Percentiles rank a stretch among this genome's conserved stretches.
phyloP scores from a whole-genome alignment of 2,888 invertebrate genomes.

The Xylota segnis region DNA sequence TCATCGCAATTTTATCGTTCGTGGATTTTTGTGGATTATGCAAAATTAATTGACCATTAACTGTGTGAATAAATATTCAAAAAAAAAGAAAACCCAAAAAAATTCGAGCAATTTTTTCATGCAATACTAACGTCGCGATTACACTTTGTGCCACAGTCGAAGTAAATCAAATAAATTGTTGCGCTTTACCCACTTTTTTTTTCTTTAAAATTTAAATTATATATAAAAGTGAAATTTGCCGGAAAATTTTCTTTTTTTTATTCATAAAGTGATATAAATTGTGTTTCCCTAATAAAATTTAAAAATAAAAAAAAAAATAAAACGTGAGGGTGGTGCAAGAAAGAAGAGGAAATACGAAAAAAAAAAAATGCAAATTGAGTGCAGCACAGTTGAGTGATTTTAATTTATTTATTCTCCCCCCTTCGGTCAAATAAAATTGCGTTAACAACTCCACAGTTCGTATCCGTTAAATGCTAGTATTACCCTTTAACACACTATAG shows the following conservation, averaged over 20 bases:
- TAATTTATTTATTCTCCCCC: constrained; percentile 33
- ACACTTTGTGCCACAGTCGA: constrained; percentile 16
- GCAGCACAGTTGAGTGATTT: constrained; percentile 70
- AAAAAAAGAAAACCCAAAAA: constrained; percentile 7
- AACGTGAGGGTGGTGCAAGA: background rate
- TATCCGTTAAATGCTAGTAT: background rate
- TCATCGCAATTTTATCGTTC: constrained; percentile 48
- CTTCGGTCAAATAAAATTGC: constrained; percentile 21
- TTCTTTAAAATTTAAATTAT: constrained; percentile 20
- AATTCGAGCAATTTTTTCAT: background rate
- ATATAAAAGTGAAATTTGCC: constrained; percentile 53
- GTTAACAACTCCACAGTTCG: constrained; percentile 2
- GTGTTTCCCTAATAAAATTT: constrained; percentile 20
- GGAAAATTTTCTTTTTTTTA: background rate
- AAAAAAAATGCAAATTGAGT: constrained; percentile 61
- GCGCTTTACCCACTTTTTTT: background rate
- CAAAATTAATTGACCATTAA: constrained; percentile 64
- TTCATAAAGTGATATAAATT: constrained; percentile 39
- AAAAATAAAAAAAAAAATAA: constrained; percentile 9
- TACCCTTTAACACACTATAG: background rate
- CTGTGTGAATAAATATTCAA: constrained; percentile 45
- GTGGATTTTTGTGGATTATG: constrained; percentile 59
- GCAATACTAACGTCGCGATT: constrained; percentile 24
- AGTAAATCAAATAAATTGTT: constrained; percentile 49
- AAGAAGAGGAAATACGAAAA: background rate